Evolutionary conservation across 2,113 vertebrate species (phyloP), one percentile per base, ranked within the genome.

Genomic region (Gadus chalcogrammus): DNA sequence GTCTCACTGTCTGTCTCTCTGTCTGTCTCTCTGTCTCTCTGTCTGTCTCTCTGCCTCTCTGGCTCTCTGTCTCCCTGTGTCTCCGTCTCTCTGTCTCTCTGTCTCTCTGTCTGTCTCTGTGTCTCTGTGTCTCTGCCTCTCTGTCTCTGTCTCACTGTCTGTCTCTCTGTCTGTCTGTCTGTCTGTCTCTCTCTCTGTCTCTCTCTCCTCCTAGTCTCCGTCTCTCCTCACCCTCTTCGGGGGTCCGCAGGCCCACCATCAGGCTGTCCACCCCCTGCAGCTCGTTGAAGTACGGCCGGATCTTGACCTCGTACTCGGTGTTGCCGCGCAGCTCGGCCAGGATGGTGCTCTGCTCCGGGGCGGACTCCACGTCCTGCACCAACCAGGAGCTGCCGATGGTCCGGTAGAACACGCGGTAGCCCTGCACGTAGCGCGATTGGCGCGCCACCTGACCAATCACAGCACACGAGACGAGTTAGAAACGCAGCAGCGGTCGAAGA

Each of bases 321-420:
- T 91, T 93, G 20, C 89, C 83, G 61, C 80, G 93, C 63, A 99
- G 91, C 67, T 94, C 91, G 0, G 82, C 90, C 64, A 98, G 88
- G 74, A 95, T 75, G 2, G 86, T 74, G 11, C 76, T 94, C 15
- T 90, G 88, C 31, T 95, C 91, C 1, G 88, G 85, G 0, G 89
- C 91, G 0, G 87, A 92, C 79, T 88, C 90, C 52, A 93, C 87
- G 0, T 90, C 93, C 85, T 88, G 91, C 0, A 91, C 88, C 70
- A 93, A 89, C 97, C 97, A 99, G 65, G 92, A 52, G 27, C 91
- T 91, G 62, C 91, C 88, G 0, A 78, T 85, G 1, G 61, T 91
- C 22, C 95, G 94, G 88, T 94, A 96, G 82, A 95, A 93, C 76
- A 98, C 85, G n/a, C 91, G 91, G 88, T 95, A 98, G 56, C 95